These are phyloP conservation scores for Chunga burmeisteri DNA, from an alignment of 2,113 vertebrate species.

Conservation along the genomic window DNA sequence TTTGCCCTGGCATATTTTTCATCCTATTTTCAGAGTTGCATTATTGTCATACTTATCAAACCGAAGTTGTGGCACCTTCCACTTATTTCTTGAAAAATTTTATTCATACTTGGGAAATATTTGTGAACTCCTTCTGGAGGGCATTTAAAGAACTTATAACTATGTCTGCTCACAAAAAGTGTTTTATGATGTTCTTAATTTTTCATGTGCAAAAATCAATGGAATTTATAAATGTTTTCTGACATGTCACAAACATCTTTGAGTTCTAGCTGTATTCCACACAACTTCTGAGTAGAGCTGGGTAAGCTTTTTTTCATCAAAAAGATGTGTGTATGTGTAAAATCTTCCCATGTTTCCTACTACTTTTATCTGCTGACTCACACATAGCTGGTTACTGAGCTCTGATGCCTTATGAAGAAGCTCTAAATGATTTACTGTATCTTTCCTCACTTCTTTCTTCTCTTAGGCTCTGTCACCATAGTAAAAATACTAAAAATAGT, in stretches of 20 bases:
- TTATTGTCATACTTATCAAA: neutral
- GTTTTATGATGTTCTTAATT: neutral
- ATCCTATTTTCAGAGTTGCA: neutral
- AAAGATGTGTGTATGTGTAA: neutral
- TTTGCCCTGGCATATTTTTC: neutral
- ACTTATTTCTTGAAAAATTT: neutral
- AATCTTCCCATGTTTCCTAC: neutral
- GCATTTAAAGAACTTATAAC: neutral
- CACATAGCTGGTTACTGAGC: neutral
- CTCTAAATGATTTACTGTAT: slow-evolving; percentile 30
- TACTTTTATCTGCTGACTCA: neutral
- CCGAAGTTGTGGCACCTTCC: neutral
- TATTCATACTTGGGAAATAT: neutral
- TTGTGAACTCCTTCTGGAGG: neutral
- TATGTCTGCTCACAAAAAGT: neutral
- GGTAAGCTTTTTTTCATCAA: neutral
- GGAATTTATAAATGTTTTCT: neutral
- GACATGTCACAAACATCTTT: neutral
- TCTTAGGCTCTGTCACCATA: slow-evolving; percentile 57
- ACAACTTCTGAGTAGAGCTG: neutral
- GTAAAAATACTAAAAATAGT: slow-evolving; percentile 68
- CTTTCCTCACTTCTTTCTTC: slow-evolving; percentile 46
- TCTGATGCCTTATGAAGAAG: slow-evolving; percentile 12
- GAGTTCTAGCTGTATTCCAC: neutral
- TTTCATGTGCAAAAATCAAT: neutral